Evolutionary conservation across 2,113 vertebrate species (phyloP).

Genomic region (Podarcis cretensis): DNA sequence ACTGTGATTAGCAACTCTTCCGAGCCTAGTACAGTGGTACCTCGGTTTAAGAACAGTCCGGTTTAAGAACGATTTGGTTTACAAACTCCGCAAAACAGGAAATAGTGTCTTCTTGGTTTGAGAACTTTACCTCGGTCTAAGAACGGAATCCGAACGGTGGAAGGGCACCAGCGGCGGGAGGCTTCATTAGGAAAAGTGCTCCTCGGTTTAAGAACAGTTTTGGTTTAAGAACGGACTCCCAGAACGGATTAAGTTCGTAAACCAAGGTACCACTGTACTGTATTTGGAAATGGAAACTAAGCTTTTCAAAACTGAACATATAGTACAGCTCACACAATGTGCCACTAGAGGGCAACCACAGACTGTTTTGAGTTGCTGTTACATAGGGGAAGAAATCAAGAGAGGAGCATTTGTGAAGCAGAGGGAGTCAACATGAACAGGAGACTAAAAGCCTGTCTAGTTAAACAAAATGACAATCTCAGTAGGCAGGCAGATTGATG

Average conservation of each 20-base stretch:
- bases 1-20: neutral
- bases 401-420: neutral
- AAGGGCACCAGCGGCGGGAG: no score
- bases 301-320: neutral
- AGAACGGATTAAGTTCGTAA: neutral
- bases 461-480: neutral
- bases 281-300: neutral
- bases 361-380: neutral
- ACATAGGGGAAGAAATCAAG: no score
- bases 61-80: no score
- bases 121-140: no score
- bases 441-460: neutral
- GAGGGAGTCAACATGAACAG: neutral
- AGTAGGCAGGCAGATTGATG: neutral
- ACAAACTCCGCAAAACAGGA: no score
- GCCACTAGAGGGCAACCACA: constrained; percentile 65
- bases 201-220: no score
- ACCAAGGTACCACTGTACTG: neutral
- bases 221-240: no score
- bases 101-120: no score
- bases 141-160: no score
- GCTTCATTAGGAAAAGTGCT: no score
- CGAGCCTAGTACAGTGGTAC: neutral
- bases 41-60: no score
- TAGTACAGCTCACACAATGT: neutral